Percentiles rank a stretch among this genome's conserved stretches.
Evolutionary conservation across 2,113 vertebrate genomes (phyloP).

Genomic region (Psophia crepitans): DNA sequence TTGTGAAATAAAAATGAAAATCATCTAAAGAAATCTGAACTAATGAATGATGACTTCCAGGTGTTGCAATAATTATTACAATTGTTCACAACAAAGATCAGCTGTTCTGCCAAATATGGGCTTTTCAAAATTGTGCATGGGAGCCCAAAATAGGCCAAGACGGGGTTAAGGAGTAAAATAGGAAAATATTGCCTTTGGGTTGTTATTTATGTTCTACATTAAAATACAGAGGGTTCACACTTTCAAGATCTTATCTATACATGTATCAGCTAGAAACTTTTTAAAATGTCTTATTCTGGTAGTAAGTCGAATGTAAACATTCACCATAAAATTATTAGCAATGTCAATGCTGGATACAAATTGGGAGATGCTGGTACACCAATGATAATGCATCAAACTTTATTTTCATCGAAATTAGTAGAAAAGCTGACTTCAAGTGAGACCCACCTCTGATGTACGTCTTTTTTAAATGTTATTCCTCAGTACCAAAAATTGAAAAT

Average conservation of each 20-base stretch:
- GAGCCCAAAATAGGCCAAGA: background rate
- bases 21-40: background rate
- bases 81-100: background rate
- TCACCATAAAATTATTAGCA: conserved; percentile 12
- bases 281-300: conserved; percentile 9
- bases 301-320: background rate
- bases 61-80: background rate
- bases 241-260: background rate
- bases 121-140: background rate
- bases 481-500: background rate
- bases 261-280: background rate
- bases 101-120: background rate
- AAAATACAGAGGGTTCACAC: background rate
- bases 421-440: background rate
- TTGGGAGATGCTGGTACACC: background rate
- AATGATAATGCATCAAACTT: background rate
- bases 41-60: background rate
- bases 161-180: background rate
- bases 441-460: background rate
- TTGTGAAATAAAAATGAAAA: background rate
- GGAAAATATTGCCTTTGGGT: background rate
- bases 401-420: background rate
- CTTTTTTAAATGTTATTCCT: background rate
- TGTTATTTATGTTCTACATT: background rate
- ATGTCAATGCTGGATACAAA: background rate